A percentile compares a stretch with the other conserved stretches of the same genome.
Evolutionary conservation across 2,113 vertebrate species (phyloP).

Genomic region (Nothocercus julius): DNA sequence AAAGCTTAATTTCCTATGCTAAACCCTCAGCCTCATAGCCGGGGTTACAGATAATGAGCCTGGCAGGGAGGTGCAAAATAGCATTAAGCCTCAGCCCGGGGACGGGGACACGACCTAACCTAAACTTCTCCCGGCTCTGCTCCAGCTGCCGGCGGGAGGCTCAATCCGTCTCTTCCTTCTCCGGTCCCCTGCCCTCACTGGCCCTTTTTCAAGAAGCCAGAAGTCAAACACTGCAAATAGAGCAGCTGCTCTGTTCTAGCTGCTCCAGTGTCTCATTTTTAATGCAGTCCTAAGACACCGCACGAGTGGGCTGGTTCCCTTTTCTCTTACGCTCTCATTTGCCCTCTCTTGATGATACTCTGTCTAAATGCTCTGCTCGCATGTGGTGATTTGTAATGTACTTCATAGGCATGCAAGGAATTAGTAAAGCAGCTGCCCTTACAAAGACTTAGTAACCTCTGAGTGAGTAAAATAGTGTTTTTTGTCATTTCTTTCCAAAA

Average conservation of each 20-base stretch:
- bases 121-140: background rate
- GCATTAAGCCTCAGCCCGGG: background rate
- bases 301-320: background rate
- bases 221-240: background rate
- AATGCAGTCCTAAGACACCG: background rate
- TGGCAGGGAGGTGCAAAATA: background rate
- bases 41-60: background rate
- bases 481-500: background rate
- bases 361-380: background rate
- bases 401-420: background rate
- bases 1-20: background rate
- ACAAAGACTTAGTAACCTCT: background rate
- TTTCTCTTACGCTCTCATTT: background rate
- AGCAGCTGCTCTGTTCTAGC: background rate
- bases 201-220: background rate
- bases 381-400: background rate
- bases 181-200: background rate
- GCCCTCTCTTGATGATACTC: background rate
- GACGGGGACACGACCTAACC: background rate
- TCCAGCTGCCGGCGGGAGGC: background rate
- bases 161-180: background rate
- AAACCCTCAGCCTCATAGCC: background rate
- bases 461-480: accelerated
- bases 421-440: background rate
- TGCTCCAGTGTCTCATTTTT: background rate